Evolutionary conservation across 2,888 invertebrate species (phyloP), one percentile per base, ranked within the genome.

Genomic region (Parelbella ahira): DNA sequence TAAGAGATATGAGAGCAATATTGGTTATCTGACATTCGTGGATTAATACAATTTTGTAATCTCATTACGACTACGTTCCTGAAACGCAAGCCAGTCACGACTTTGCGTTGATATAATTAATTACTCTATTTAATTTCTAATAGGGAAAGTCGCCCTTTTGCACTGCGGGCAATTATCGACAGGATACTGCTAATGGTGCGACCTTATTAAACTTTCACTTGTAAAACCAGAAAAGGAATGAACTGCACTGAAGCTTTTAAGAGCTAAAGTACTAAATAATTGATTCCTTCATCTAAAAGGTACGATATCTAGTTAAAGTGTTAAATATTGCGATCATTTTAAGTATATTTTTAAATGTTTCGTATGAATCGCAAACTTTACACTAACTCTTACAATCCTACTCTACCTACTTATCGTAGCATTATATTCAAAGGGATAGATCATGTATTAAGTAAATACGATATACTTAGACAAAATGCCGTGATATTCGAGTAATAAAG

Each of bases 111-210:
- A 15, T 37, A 23, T 29, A 37, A 29, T 37, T 13, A 37, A 37
- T 29, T 29, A 29, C n/a, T n/a, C n/a, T 21, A 37, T 28, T 28
- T 29, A 37, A 37, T 23, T 28, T 37, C 29, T 29, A 13, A 37
- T 28, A 12, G 12, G 27, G 6, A 37, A 28, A 28, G 27, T 37
- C 9, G 19, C 11, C 37, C 19, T 20, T 13, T 19, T 9, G 9
- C 11, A 19, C 12, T 11, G 27, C 19, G 7, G 21, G 29, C 15
- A 15, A 37, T 37, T 29, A 37, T 37, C 37, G 29, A 29, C 21
- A 25, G 37, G 37, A 37, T 29, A 37, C 12, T 27, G 15, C 19
- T 37, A 12, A 27, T 11, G 19, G 19, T 28, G 21, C 12, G 6
- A 13, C 21, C 13, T 37, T 12, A 5, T 28, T 28, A 11, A 33